Evolutionary conservation across 2,888 invertebrate species (phyloP), one percentile per base, ranked within the genome.

Genomic region (Drosophila maculinotata): DNA sequence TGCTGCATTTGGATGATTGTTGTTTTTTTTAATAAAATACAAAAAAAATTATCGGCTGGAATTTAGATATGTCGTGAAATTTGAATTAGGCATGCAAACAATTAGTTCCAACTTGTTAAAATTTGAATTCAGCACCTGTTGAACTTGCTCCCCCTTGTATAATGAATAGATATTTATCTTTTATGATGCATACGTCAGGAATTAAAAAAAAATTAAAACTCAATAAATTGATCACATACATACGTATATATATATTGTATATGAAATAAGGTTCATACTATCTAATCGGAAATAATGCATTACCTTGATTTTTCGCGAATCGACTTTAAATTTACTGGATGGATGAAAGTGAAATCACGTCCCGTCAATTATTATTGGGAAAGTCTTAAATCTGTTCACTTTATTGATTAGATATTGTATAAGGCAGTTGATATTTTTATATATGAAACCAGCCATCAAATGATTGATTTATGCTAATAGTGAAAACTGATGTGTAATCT

Each of bases 391-490:
- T 76, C 58, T 60, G 31, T 9, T 14, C 38, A 12, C 4, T 28
- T 38, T 39, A 9, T 14, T 35, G 72, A 72, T 76, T 65, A 72
- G 76, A 72, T 72, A 71, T 58, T 65, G 35, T 12, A 33, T 49
- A 63, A 54, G 33, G 17, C 20, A 33, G 28, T 2, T n/a, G 15
- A 35, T n/a, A n/a, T 42, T 14, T 35, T 30, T 49, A 33, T 28
- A 53, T 33, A 44, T 62, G 33, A 47, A 28, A 30, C 28, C 12
- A 12, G 33, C 39, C 26, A 45, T 45, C 14, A 26, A 47, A 2
- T 38, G 17, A 38, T 17, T n/a, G 7, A 38, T 17, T 38, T 6
- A 0, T 2, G 6, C 15, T 6, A 20, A 39, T n/a, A 20, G 17
- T n/a, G n/a, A 30, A 23, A 38, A 9, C 30, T 3, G 23, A 47